phyloP scores from a whole-genome alignment of 2,888 invertebrate species.

The Julus scanicus region DNA sequence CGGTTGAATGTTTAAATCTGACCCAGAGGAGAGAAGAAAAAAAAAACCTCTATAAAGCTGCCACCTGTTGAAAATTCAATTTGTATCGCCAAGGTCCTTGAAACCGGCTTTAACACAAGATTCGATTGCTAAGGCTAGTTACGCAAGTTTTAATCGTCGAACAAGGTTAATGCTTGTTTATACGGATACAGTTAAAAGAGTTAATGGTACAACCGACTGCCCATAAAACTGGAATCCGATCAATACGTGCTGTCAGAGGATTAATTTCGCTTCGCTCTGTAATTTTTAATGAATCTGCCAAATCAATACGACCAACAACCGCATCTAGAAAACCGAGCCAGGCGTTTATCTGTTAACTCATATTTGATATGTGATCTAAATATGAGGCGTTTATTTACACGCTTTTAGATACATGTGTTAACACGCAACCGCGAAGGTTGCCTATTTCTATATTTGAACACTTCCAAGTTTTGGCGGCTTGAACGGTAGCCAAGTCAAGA shows the following conservation, averaged over 20 bases:
- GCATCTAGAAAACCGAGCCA: not conserved
- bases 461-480: not conserved
- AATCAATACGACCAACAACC: not conserved
- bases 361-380: conserved; percentile 3
- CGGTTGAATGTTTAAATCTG: no score
- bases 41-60: no score
- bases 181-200: not conserved
- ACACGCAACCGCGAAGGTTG: conserved; percentile 11
- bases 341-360: not conserved
- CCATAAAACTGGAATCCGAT: not conserved
- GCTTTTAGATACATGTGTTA: not conserved
- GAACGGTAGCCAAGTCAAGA: not conserved
- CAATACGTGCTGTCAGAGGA: not conserved
- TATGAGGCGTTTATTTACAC: not conserved
- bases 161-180: not conserved
- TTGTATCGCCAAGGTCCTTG: no score
- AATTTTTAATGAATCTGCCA: conserved; percentile 11
- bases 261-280: not conserved
- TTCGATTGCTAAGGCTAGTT: no score
- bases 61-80: no score
- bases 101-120: not conserved
- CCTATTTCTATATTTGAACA: not conserved
- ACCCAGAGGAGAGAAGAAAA: no score
- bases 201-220: not conserved
- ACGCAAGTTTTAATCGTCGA: not conserved